Conservation (phyloP, 2,888 invertebrate species). For the Ophion obscuratus region DNA sequence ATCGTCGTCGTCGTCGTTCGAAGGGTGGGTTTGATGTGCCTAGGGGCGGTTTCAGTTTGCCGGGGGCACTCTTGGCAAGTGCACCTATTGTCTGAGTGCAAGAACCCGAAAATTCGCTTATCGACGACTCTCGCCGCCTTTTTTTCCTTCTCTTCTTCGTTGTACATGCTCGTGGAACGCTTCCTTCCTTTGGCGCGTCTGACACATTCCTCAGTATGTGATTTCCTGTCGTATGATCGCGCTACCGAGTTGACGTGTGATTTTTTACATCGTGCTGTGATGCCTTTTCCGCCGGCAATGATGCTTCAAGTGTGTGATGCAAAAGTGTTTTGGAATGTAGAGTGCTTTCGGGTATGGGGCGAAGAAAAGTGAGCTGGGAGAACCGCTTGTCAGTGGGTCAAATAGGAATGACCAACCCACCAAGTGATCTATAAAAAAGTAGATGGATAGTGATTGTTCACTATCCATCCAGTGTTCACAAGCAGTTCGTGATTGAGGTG, state of each 20-base stretch:
- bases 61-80: conserved; percentile 80
- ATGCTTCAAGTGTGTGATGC: too few species aligned
- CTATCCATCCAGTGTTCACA: too few species aligned
- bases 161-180: conserved; percentile 28
- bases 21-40: conserved; percentile 73
- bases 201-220: conserved; percentile 12
- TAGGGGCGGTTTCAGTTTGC: conserved; percentile 80
- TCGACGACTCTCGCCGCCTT: conserved; percentile 61
- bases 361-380: too few species aligned
- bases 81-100: conserved; percentile 80
- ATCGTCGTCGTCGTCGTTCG: conserved; percentile 42
- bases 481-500: too few species aligned
- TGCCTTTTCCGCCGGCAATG: too few species aligned
- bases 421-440: too few species aligned
- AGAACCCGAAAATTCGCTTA: conserved; percentile 80
- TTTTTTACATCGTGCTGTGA: neutral
- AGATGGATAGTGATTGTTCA: too few species aligned
- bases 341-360: too few species aligned
- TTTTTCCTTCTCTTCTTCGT: conserved; percentile 58
- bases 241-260: neutral
- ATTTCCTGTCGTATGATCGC: conserved; percentile 22
- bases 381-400: too few species aligned
- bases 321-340: too few species aligned
- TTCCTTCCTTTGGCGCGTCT: neutral
- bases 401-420: too few species aligned